phyloP scores from a whole-genome alignment of 2,113 vertebrate species.

The Phainopepla nitens region DNA sequence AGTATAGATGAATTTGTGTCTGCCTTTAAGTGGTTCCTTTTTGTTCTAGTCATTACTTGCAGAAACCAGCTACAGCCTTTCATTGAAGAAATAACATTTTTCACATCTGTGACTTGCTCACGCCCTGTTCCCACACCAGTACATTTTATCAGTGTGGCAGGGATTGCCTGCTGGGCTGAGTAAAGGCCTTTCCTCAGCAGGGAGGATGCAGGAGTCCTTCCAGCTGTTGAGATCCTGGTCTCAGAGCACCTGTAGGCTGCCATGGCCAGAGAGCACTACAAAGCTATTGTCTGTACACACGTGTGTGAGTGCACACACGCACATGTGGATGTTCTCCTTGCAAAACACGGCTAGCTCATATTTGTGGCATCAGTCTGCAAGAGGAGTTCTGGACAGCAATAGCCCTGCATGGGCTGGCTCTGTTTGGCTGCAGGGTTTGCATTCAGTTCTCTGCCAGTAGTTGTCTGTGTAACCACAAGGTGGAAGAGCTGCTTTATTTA shows the following conservation, averaged over 20 bases:
- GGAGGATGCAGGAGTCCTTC: background rate
- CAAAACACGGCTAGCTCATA: background rate
- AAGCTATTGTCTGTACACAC: background rate
- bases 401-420: background rate
- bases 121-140: background rate
- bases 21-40: background rate
- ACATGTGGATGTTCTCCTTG: background rate
- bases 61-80: background rate
- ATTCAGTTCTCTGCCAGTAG: background rate
- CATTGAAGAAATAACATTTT: background rate
- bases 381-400: fast-evolving
- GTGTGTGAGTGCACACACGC: fast-evolving
- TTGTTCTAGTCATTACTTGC: background rate
- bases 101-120: background rate
- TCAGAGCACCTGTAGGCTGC: background rate
- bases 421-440: background rate
- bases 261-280: background rate
- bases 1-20: background rate
- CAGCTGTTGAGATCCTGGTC: background rate
- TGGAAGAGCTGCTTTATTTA: constrained; percentile 54
- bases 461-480: constrained; percentile 53
- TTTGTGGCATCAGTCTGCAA: background rate
- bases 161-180: background rate
- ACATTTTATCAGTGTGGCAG: background rate
- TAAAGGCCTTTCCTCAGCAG: background rate